phyloP scores from a whole-genome alignment of 2,113 vertebrate genomes.

The Tyrannus savana region DNA sequence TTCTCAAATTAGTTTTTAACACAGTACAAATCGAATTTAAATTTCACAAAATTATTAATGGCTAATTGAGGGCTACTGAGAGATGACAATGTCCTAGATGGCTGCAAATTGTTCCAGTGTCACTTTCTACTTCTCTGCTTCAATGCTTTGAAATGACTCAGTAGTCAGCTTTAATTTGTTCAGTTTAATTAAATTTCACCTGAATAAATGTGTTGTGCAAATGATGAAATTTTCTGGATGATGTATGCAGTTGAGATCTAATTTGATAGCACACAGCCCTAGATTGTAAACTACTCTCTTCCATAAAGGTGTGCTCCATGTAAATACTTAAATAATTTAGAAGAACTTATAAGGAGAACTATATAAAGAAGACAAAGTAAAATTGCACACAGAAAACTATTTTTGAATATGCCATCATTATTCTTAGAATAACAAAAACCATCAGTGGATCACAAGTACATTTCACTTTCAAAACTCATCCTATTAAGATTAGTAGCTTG shows the following conservation, averaged over 20 bases:
- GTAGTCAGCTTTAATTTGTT: slow-evolving; percentile 58
- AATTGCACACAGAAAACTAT: background rate
- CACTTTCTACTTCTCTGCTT: background rate
- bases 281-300: background rate
- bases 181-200: slow-evolving; percentile 50
- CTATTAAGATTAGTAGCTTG: background rate
- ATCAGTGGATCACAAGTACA: background rate
- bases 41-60: slow-evolving; percentile 49
- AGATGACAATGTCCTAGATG: background rate
- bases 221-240: slow-evolving; percentile 29
- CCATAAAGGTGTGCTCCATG: background rate
- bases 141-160: slow-evolving; percentile 16
- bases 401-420: background rate
- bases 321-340: background rate
- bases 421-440: background rate
- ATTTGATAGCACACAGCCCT: background rate
- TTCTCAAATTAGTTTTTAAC: background rate
- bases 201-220: slow-evolving; percentile 39
- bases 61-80: slow-evolving; percentile 26
- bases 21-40: slow-evolving; percentile 7
- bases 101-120: slow-evolving; percentile 26
- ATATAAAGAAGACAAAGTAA: background rate
- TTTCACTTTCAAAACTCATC: slow-evolving; percentile 4
- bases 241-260: background rate
- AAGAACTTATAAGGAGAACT: background rate